Percentiles rank a stretch among this genome's conserved stretches.
Conservation (phyloP, 2,888 invertebrate genomes). For the Diaphora mendica region DNA sequence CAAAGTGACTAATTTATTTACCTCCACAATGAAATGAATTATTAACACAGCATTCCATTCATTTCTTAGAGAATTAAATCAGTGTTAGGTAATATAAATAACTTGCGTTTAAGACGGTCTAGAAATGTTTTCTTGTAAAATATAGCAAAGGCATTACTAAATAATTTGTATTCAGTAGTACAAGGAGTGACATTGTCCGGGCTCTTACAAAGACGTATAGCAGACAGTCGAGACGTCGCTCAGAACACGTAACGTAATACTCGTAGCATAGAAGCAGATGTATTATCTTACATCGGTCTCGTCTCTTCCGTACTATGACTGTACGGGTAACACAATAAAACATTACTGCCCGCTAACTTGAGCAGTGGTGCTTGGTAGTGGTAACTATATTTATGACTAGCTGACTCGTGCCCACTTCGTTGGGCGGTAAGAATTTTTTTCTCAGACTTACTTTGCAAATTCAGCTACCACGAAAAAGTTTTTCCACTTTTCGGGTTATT, state of each 20-base stretch:
- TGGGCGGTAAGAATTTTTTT: no score
- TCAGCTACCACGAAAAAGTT: no score
- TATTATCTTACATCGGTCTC: constrained; percentile 64
- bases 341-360: no score
- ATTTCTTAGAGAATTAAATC: constrained; percentile 16
- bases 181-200: constrained; percentile 37
- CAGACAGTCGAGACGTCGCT: constrained; percentile 31
- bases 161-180: constrained; percentile 53
- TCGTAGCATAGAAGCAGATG: constrained; percentile 50
- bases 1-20: constrained; percentile 29
- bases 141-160: constrained; percentile 44
- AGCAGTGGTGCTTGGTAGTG: no score
- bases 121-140: constrained; percentile 32
- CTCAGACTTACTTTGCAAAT: no score
- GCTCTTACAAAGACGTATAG: constrained; percentile 45
- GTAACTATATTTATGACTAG: no score
- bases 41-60: constrained; percentile 20
- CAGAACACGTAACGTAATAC: constrained; percentile 61
- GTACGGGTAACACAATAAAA: no score
- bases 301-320: no score
- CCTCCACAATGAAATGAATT: constrained; percentile 30
- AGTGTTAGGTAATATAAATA: constrained; percentile 28
- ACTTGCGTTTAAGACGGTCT: neutral
- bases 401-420: no score
- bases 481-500: no score